Conservation (phyloP, 1,140 invertebrate species). For the Ladona fulva region DNA sequence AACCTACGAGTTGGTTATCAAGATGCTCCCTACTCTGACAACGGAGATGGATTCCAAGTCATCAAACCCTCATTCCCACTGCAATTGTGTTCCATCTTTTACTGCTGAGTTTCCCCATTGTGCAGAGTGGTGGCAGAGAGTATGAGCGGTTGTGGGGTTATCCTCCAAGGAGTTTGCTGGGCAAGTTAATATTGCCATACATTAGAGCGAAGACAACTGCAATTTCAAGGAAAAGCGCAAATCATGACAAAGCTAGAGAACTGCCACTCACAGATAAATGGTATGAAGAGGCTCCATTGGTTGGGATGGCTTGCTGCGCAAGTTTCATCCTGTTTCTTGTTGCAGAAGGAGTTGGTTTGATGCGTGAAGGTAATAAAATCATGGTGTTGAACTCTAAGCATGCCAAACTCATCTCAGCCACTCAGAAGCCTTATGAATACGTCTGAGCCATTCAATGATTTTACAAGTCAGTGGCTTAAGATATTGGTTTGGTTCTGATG, state of each 20-base stretch:
- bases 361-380: not conserved
- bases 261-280: too few relatives aligned
- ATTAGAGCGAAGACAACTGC: not conserved
- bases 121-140: not conserved
- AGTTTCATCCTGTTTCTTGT: not conserved
- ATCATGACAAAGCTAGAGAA: too few relatives aligned
- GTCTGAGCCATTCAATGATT: not conserved
- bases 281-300: not conserved
- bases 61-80: not conserved
- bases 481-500: not conserved
- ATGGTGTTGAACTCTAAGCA: not conserved
- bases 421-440: not conserved
- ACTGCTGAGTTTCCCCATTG: not conserved
- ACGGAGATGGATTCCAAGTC: not conserved
- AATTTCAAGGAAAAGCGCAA: too few relatives aligned
- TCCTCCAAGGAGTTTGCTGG: not conserved
- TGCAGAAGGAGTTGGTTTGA: not conserved
- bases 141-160: not conserved
- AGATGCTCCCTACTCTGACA: slow-evolving; percentile 66
- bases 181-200: not conserved
- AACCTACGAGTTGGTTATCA: slow-evolving; percentile 61
- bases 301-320: not conserved
- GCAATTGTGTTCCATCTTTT: not conserved
- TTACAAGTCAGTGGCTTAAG: not conserved
- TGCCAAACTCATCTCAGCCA: not conserved